These are phyloP conservation scores for Coelopa frigida DNA, from an alignment of 1,140 invertebrate species.

Conservation along the genomic window DNA sequence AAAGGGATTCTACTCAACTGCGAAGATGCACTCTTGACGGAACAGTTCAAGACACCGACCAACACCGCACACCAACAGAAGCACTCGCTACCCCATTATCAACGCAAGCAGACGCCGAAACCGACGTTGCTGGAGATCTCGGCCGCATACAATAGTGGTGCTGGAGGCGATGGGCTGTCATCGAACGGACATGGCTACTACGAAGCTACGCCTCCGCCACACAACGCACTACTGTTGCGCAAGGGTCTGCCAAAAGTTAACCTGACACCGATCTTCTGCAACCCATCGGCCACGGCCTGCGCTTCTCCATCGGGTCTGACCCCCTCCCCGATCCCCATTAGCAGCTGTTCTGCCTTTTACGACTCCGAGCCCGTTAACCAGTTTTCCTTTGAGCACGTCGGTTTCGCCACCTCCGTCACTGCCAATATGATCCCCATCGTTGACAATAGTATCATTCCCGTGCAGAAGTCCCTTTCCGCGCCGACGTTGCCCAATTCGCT, in stretches of 20 bases:
- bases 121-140: conserved; percentile 20
- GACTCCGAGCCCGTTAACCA: conserved; percentile 8
- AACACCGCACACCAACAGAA: conserved; percentile 18
- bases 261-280: conserved; percentile 38
- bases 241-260: conserved; percentile 39
- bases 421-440: neutral
- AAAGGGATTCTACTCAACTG: too few relatives aligned
- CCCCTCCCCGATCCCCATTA: conserved; percentile 31
- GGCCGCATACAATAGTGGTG: conserved; percentile 7
- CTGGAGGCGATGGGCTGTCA: neutral
- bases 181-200: neutral
- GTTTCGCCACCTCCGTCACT: conserved; percentile 1
- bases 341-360: conserved; percentile 7
- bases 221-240: conserved; percentile 19
- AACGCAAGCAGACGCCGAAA: conserved; percentile 19
- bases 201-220: neutral
- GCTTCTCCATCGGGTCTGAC: too few relatives aligned
- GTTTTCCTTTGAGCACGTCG: conserved; percentile 31
- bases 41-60: conserved; percentile 36
- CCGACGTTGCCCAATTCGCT: conserved; percentile 38
- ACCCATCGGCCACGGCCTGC: conserved; percentile 11
- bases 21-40: conserved; percentile 16
- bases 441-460: conserved; percentile 9
- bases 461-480: conserved; percentile 42
- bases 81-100: conserved; percentile 9